Percentiles rank a stretch among this genome's conserved stretches.
phyloP scores from a whole-genome alignment of 2,113 vertebrate genomes.

The Grus americana region DNA sequence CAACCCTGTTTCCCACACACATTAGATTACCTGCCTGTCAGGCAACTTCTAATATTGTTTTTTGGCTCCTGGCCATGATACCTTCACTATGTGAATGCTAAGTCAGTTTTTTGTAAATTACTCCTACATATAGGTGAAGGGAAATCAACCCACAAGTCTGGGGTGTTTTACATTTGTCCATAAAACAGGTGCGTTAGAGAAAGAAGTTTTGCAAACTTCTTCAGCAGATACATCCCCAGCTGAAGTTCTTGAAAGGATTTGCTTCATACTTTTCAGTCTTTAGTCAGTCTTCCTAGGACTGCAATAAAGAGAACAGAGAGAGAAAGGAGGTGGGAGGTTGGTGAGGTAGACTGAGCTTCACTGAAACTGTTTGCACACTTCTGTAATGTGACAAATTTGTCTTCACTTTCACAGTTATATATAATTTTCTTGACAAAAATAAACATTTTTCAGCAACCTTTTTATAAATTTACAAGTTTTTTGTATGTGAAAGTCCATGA shows the following conservation, averaged over 20 bases:
- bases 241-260: neutral
- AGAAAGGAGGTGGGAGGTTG: neutral
- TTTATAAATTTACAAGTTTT: neutral
- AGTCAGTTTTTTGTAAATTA: neutral
- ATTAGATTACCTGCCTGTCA: neutral
- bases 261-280: neutral
- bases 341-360: neutral
- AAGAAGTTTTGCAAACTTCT: neutral
- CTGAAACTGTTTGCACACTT: neutral
- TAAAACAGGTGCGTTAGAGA: neutral
- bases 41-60: neutral
- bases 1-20: neutral
- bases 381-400: neutral
- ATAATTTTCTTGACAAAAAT: neutral
- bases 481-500: neutral
- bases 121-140: neutral
- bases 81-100: neutral
- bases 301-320: neutral
- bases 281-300: neutral
- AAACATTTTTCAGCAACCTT: neutral
- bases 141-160: rapidly evolving
- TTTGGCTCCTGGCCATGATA: neutral
- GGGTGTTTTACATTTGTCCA: neutral
- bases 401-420: neutral
- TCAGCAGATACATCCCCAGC: neutral